Conservation (phyloP, 2,113 vertebrate species). For the Propithecus coquereli region DNA sequence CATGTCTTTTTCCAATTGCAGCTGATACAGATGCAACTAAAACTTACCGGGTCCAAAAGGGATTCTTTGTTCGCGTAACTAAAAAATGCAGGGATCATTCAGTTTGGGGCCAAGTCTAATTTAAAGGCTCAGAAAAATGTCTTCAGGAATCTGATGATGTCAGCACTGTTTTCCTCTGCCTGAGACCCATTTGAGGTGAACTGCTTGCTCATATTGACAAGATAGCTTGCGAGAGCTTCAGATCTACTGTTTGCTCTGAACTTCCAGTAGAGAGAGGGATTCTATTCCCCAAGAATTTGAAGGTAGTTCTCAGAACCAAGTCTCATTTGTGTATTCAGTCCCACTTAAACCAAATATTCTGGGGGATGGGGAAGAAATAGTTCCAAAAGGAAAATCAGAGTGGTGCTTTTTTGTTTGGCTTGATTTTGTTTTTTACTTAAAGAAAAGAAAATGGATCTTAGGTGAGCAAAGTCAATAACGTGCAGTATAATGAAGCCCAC, state of each 20-base stretch:
- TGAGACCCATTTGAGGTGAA: neutral
- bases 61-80: neutral
- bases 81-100: neutral
- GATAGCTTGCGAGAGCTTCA: neutral
- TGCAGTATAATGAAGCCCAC: fast-evolving
- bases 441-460: neutral
- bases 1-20: neutral
- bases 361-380: neutral
- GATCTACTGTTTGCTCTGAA: neutral
- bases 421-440: neutral
- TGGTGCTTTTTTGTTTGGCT: neutral
- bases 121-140: neutral
- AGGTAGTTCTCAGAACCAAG: neutral
- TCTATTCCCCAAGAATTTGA: neutral
- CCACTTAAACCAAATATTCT: neutral
- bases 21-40: neutral
- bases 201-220: neutral
- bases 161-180: neutral
- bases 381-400: neutral
- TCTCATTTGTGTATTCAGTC: neutral
- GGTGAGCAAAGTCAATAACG: neutral
- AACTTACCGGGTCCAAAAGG: neutral
- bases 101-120: neutral
- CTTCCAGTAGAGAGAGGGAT: neutral
- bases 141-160: neutral